Base-by-base conservation (phyloP, 2,113 vertebrate genomes). In the Thamnaconus septentrionalis region DNA sequence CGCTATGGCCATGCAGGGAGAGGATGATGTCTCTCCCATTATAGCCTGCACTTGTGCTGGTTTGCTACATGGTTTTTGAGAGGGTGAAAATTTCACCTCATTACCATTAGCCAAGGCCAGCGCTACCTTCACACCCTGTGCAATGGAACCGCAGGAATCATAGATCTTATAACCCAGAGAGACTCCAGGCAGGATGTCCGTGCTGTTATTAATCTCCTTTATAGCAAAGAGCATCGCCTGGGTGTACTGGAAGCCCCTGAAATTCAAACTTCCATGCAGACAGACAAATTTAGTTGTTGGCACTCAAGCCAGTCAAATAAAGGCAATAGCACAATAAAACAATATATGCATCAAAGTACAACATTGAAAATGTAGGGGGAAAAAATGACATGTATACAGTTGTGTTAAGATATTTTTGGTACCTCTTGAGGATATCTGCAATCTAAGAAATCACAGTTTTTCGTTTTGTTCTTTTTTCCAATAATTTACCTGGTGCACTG, bases 151-250 rank as follows among this genome's bases (percentile, higher is more conserved):
- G 71, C 92, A 92, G 2, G 76, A 66, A 59, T 93, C 91, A 50
- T 92, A 91, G 7, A 92, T 81, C 55, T 85, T 83, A 50, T 91
- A 93, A 5, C 90, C 91, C 53, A 92, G 31, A 53, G 80, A 76
- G 39, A 92, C 61, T 5, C 81, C 87, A 12, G 90, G 91, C 48
- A 92, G 75, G 10, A 92, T 50, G 39, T 78, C 61, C 42, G 88
- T 79, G 42, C 83, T 90, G 70, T 91, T 90, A 59, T 92, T 92
- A 45, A 92, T 90, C 66, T 92, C 89, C 49, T 89, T 87, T 43
- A 90, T 87, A 12, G 91, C 88, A 84, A 91, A 92, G 4, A 90
- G 73, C 89, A 91, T 88, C 4, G 91, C 81, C 66, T 90, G 89
- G 12, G 84, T 73, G 66, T 78, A 89, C 60, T 91, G 92, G 66